A percentile compares a stretch with the other conserved stretches of the same genome.
These are phyloP conservation scores for Cheumatopsyche charites DNA, from an alignment of 1,140 invertebrate genomes.

Conservation along the genomic window DNA sequence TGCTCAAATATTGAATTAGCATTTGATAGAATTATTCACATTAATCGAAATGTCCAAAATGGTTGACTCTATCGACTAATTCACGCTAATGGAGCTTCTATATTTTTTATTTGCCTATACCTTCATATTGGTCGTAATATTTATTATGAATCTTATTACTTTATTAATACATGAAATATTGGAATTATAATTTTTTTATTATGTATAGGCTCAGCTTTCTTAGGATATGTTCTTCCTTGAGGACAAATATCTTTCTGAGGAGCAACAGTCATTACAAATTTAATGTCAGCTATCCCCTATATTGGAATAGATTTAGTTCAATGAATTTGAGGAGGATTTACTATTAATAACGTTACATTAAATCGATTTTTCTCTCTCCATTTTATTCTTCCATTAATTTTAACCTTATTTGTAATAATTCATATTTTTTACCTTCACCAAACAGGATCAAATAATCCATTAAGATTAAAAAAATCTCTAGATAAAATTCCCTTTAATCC, in stretches of 20 bases:
- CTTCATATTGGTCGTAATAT: constrained; percentile 63
- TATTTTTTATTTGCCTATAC: constrained; percentile 63
- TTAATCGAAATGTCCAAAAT: constrained; percentile 62
- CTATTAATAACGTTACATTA: constrained; percentile 71
- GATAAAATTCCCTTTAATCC: too few relatives aligned
- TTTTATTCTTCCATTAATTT: constrained; percentile 72
- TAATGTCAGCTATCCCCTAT: constrained; percentile 71
- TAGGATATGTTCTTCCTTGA: constrained; percentile 74
- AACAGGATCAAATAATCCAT: constrained; percentile 66
- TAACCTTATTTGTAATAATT: constrained; percentile 63
- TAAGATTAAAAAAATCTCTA: too few relatives aligned
- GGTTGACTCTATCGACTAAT: constrained; percentile 64
- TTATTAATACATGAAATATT: constrained; percentile 62
- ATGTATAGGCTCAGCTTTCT: constrained; percentile 69
- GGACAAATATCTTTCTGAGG: constrained; percentile 77
- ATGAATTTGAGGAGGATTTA: constrained; percentile 74
- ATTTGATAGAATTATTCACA: constrained; percentile 64
- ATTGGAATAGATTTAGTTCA: constrained; percentile 64
- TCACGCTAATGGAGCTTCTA: constrained; percentile 64
- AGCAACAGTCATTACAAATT: constrained; percentile 74
- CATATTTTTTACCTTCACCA: constrained; percentile 69
- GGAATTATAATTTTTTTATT: constrained; percentile 66
- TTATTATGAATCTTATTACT: constrained; percentile 63
- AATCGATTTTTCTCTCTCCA: constrained; percentile 75
- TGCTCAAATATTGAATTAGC: constrained; percentile 61